phyloP scores from a whole-genome alignment of 2,113 vertebrate genomes.

The Phalacrocorax carbo region DNA sequence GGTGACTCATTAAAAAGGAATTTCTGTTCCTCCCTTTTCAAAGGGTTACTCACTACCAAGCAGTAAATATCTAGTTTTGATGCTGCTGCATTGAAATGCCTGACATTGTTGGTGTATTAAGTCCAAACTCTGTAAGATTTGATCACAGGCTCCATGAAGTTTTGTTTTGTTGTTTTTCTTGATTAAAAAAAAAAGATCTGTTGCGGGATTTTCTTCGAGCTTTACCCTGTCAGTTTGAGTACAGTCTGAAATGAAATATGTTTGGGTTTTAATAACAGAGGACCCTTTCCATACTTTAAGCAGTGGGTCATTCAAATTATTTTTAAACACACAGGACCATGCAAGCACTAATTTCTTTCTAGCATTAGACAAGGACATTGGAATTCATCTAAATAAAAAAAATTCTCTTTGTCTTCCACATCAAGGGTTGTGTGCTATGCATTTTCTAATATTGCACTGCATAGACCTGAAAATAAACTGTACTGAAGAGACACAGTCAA shows the following conservation, averaged over 20 bases:
- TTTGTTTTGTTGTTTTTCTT: not conserved
- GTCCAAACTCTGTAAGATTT: not conserved
- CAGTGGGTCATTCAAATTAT: constrained; percentile 44
- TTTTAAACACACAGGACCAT: constrained; percentile 45
- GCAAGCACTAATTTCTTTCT: constrained; percentile 47
- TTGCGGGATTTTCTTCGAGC: not conserved
- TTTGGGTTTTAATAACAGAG: constrained; percentile 40
- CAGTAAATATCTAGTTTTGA: constrained; percentile 60
- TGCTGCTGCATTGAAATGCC: constrained; percentile 44
- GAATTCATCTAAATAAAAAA: constrained; percentile 18
- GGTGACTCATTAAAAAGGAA: constrained; percentile 68
- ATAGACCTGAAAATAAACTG: constrained; percentile 7
- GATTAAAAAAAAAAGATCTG: not conserved
- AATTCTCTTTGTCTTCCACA: constrained; percentile 21
- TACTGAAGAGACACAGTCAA: not conserved
- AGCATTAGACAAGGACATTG: constrained; percentile 1
- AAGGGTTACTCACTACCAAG: constrained; percentile 50
- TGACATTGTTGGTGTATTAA: constrained; percentile 17
- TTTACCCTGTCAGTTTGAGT: not conserved
- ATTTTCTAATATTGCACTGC: constrained; percentile 7
- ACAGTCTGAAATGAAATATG: constrained; percentile 10
- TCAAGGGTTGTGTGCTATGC: not conserved
- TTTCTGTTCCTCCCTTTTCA: constrained; percentile 59
- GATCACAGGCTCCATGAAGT: not conserved
- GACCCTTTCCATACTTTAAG: constrained; percentile 1